These are phyloP conservation scores for Carcina quercana DNA, from an alignment of 2,888 invertebrate species.

Conservation along the genomic window DNA sequence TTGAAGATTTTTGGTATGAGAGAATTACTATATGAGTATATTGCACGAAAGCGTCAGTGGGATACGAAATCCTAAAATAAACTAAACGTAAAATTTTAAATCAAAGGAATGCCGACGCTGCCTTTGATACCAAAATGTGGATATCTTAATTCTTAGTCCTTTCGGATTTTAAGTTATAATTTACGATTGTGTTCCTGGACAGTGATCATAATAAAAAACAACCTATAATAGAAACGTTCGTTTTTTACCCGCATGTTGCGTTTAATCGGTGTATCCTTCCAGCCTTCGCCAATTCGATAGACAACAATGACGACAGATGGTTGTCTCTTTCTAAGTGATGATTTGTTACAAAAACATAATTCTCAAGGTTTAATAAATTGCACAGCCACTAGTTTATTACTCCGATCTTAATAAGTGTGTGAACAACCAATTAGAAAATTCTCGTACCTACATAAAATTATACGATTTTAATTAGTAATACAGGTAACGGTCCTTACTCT, in stretches of 20 bases:
- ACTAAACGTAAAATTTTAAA: conserved; percentile 42
- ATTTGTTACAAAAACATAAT: conserved; percentile 12
- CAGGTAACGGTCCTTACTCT: background rate
- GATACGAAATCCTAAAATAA: conserved; percentile 37
- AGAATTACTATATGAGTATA: no score
- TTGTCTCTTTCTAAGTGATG: conserved; percentile 43
- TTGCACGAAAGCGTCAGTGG: conserved; percentile 35
- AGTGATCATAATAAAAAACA: conserved; percentile 49
- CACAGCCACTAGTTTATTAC: background rate
- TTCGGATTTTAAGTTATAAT: conserved; percentile 66
- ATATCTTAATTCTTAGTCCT: conserved; percentile 66
- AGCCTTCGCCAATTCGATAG: conserved; percentile 33
- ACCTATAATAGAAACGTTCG: conserved; percentile 63
- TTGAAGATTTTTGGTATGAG: no score
- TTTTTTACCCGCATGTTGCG: conserved; percentile 62
- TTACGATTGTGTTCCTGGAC: conserved; percentile 59
- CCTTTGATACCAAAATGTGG: conserved; percentile 45
- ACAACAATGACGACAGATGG: conserved; percentile 27
- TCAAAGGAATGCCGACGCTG: conserved; percentile 64
- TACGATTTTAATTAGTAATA: conserved; percentile 7
- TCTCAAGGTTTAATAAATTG: conserved; percentile 2
- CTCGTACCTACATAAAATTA: conserved; percentile 7
- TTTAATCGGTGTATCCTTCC: conserved; percentile 47
- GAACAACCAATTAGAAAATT: conserved; percentile 20
- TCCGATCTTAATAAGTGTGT: conserved; percentile 8